These are phyloP conservation scores for Nephrotoma appendiculata DNA, from an alignment of 2,888 invertebrate genomes.

Conservation along the genomic window DNA sequence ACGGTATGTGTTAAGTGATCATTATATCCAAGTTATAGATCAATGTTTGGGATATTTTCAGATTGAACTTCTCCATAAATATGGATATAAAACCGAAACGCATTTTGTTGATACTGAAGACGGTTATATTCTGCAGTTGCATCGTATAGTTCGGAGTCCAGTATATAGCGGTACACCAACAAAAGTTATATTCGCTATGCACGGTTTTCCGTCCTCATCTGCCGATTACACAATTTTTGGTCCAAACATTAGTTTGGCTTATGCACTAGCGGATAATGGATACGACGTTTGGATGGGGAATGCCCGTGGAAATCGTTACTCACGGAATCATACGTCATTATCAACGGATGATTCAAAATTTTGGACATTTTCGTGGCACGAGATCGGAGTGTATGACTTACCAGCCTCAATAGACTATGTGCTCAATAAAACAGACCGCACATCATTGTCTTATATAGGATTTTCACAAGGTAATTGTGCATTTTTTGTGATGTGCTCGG, in stretches of 20 bases:
- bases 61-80: not conserved
- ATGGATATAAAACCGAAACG: not conserved
- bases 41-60: not conserved
- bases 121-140: not conserved
- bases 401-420: constrained; percentile 59
- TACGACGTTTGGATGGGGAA: constrained; percentile 1
- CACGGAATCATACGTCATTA: not conserved
- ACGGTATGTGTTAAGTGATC: not conserved
- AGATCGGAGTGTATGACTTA: constrained; percentile 60
- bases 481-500: constrained; percentile 43
- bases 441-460: constrained; percentile 51
- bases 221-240: not conserved
- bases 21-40: too few species aligned
- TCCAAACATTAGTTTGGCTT: not conserved
- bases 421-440: constrained; percentile 35
- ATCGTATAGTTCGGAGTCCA: not conserved
- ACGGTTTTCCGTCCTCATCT: not conserved
- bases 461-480: constrained; percentile 53
- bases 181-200: not conserved
- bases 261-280: not conserved
- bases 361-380: constrained; percentile 32
- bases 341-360: not conserved
- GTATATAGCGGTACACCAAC: not conserved
- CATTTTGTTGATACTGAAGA: not conserved
- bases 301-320: not conserved